Base-by-base conservation (phyloP, 2,113 vertebrate species). In the Tragulus kanchil region DNA sequence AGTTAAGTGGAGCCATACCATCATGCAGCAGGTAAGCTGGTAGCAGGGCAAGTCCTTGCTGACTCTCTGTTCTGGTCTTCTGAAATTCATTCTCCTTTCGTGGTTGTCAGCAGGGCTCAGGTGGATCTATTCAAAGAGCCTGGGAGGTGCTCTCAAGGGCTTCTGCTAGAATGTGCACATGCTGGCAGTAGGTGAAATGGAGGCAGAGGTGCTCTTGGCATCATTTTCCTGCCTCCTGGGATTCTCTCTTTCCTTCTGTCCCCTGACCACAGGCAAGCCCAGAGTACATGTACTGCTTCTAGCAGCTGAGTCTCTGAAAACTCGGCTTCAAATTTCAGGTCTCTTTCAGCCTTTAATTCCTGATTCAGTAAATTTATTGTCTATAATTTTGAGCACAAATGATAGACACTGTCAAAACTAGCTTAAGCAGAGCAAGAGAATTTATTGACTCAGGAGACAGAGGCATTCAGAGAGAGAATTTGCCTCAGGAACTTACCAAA, bases 101-200 rank as follows among this genome's bases (percentile, higher is more conserved):
- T 62, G 21, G 36, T 6, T 16, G 25, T 69, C 79, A 48, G 42
- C 5, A 36, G 77, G 61, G 88, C 56, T 86, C 78, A 84, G 71
- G 75, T 45, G 25, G 50, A 59, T 83, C 86, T 92, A 56, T 90
- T 94, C 78, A 64, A 85, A 90, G 83, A 85, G 17, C 62, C 50
- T 92, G 59, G 58, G 61, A 2, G 15, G 31, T 52, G 42, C 28
- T 94, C 48, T 92, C 23, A 69, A 83, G 78, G 23, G 26, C 31
- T n/a, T 67, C 45, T 75, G 11, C 17, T 31, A 56, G 59, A 58
- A 77, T 26, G 26, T 45, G 21, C 31, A 94, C 36, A 31, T 2
- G 1, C 65, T 19, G 48, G 77, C 62, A 50, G 26, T 45, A 65
- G 42, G n/a, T n/a, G 48, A 78, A 52, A 54, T 0, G 58, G 52